Base-by-base conservation (phyloP, 2,113 vertebrate genomes). In the Pachycephala philippinensis region DNA sequence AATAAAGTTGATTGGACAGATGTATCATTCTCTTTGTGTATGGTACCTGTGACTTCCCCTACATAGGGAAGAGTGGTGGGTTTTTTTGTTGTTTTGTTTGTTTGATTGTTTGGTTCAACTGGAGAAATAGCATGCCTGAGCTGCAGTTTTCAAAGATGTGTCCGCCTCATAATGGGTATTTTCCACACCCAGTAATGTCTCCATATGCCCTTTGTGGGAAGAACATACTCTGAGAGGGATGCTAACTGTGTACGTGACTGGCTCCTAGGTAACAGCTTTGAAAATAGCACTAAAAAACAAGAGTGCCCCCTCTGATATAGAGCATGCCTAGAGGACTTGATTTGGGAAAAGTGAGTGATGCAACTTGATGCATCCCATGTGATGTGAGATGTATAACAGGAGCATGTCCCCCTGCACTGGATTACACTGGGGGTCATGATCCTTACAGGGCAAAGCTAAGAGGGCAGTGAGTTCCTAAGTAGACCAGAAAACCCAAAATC, bases 371-470 rank as follows among this genome's bases (percentile, higher is more conserved):
- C 5, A 22, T 56, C 23, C 15, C 20, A 37, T 75, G 8, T 2
- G 26, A 35, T 26, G 20, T 5, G 30, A 42, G 26, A 37, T 0
- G 0, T 15, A 2, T 10, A 33, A 63, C 15, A 61, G 27, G 11
- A 59, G 28, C 13, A 17, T 8, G 9, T 31, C 2, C 28, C 35
- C 26, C 7, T 56, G 17, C 16, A 17, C n/a, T 27, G 49, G 20
- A 33, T 49, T 61, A 66, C 42, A 37, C 0, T 4, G 24, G 1
- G 21, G 24, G 4, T 20, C 53, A 59, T 42, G 16, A 57, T 4
- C 11, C 7, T 33, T 64, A 52, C 13, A 61, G 7, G 56, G 27
- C 56, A 82, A 24, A 53, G 16, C 19, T 22, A 61, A 84, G n/a
- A 47, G 47, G 9, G 28, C 31, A 90, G 10, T 53, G 61, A 78